phyloP scores from a whole-genome alignment of 35 echinoderm and acorn worm genomes.

The Ophiothrix spiculata region DNA sequence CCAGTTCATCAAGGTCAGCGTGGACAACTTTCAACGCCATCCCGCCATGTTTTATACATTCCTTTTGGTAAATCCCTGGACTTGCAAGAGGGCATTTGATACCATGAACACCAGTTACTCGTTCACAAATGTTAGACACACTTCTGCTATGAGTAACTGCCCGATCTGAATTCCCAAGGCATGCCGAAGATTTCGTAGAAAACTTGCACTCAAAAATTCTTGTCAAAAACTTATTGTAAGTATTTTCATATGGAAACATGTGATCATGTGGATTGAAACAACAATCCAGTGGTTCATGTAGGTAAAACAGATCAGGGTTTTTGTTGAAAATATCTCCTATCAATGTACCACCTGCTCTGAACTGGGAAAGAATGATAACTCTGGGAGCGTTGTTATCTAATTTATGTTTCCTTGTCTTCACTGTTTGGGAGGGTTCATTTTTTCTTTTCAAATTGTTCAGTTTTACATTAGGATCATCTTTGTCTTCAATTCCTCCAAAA shows the following conservation, averaged over 20 bases:
- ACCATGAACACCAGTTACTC: slow-evolving; percentile 5
- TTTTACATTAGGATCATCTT: neutral
- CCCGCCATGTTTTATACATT: slow-evolving; percentile 14
- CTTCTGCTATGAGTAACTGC: slow-evolving; percentile 20
- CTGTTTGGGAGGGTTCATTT: too few species aligned
- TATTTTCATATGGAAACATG: neutral
- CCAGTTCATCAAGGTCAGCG: slow-evolving; percentile 44
- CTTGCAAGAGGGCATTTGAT: slow-evolving; percentile 36
- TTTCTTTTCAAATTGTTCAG: neutral
- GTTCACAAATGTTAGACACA: neutral
- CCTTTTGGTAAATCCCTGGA: slow-evolving; percentile 14
- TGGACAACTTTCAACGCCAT: slow-evolving; percentile 57
- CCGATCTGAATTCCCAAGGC: slow-evolving; percentile 4
- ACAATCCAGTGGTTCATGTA: slow-evolving; percentile 61
- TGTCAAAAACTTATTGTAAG: slow-evolving; percentile 2
- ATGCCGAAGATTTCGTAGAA: slow-evolving; percentile 6
- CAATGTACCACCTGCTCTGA: slow-evolving; percentile 72
- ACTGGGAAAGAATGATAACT: slow-evolving; percentile 44
- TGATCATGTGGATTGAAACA: slow-evolving; percentile 30
- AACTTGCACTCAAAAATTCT: slow-evolving; percentile 54
- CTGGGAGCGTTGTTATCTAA: neutral
- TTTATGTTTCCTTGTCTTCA: neutral
- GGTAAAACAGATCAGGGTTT: slow-evolving; percentile 59
- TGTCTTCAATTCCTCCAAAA: neutral
- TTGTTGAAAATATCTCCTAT: slow-evolving; percentile 89